Percentiles rank a stretch among this genome's conserved stretches.
Evolutionary conservation across 2,888 invertebrate species (phyloP).

Genomic region (Mantis religiosa): DNA sequence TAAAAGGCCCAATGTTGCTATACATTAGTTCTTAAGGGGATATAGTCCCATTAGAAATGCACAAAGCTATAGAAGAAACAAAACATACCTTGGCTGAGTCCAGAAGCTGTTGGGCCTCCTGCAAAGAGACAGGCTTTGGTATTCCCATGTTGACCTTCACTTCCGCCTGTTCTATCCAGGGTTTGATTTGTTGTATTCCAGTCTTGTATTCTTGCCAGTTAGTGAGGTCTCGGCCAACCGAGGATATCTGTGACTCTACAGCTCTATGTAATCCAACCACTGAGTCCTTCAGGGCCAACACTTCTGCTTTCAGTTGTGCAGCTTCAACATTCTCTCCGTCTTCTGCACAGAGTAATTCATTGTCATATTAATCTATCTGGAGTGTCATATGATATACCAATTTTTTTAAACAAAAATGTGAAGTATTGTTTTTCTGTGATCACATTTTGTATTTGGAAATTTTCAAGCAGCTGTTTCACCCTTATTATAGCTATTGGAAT

Average conservation of each 20-base stretch:
- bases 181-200: conserved; percentile 73
- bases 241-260: conserved; percentile 70
- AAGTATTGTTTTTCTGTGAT: too few species aligned
- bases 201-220: conserved; percentile 84
- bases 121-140: conserved; percentile 70
- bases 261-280: conserved; percentile 72
- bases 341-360: conserved; percentile 38
- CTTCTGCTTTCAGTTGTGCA: conserved; percentile 68
- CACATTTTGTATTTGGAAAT: too few species aligned
- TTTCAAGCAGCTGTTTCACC: too few species aligned
- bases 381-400: too few species aligned
- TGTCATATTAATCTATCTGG: too few species aligned
- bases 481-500: too few species aligned
- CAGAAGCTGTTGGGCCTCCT: conserved; percentile 77
- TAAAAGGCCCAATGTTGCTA: too few species aligned
- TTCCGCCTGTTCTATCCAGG: conserved; percentile 87
- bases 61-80: too few species aligned
- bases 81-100: conserved; percentile 54
- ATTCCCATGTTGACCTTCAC: conserved; percentile 66
- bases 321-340: conserved; percentile 67
- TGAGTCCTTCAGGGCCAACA: conserved; percentile 68
- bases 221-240: conserved; percentile 71
- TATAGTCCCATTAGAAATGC: too few species aligned
- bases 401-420: too few species aligned
- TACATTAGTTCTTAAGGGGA: too few species aligned